Evolutionary conservation across 2,888 invertebrate genomes (phyloP).

Genomic region (Drosophila setosimentum): DNA sequence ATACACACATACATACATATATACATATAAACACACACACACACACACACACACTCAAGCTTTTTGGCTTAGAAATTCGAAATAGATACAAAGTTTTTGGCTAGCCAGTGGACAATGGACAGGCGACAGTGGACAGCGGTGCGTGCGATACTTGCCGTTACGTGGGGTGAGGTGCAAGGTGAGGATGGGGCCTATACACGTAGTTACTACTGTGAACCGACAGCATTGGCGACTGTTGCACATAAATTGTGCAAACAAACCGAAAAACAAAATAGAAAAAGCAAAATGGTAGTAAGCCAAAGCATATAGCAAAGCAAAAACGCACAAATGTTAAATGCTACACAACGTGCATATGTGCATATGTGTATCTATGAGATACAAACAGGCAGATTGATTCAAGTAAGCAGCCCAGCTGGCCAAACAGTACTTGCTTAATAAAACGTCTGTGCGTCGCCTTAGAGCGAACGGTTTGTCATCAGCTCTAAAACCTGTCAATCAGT

Average conservation of each 20-base stretch:
- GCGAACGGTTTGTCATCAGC: slow-evolving; percentile 38
- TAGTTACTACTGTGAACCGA: slow-evolving; percentile 31
- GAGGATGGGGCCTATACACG: slow-evolving; percentile 11
- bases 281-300: slow-evolving; percentile 63
- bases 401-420: slow-evolving; percentile 8
- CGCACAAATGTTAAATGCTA: slow-evolving; percentile 55
- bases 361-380: slow-evolving; percentile 61
- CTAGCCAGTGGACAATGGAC: slow-evolving; percentile 46
- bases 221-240: slow-evolving; percentile 58
- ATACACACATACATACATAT: slow-evolving; percentile 35
- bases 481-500: slow-evolving; percentile 43
- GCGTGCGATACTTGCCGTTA: slow-evolving; percentile 33
- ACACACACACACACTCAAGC: slow-evolving; percentile 50
- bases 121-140: slow-evolving; percentile 22
- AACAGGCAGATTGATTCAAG: slow-evolving; percentile 40
- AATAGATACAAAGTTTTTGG: slow-evolving; percentile 63
- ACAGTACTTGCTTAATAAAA: slow-evolving; percentile 38
- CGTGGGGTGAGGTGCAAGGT: background rate
- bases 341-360: slow-evolving; percentile 14
- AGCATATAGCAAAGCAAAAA: slow-evolving; percentile 31
- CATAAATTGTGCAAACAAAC: slow-evolving; percentile 74
- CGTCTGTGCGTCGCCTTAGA: slow-evolving; percentile 13
- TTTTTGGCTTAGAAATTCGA: slow-evolving; percentile 66
- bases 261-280: slow-evolving; percentile 50
- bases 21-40: slow-evolving; percentile 47